Evolutionary conservation across 2,888 invertebrate genomes (phyloP).

Genomic region (Iphiclides podalirius): DNA sequence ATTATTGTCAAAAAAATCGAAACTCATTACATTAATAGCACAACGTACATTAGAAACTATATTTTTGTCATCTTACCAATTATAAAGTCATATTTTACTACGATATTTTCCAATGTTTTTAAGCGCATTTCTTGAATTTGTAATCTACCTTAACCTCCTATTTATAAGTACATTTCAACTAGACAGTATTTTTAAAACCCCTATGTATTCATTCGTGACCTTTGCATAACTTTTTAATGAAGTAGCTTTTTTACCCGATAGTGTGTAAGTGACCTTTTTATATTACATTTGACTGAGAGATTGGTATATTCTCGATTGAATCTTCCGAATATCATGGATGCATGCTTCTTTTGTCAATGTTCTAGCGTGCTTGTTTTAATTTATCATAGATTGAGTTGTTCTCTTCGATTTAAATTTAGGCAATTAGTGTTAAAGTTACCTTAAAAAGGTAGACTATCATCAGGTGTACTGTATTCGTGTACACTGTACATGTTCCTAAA

Average conservation of each 20-base stretch:
- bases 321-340: conserved; percentile 62
- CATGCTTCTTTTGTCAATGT: conserved; percentile 38
- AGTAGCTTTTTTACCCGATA: conserved; percentile 74
- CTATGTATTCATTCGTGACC: conserved; percentile 47
- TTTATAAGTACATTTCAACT: conserved; percentile 53
- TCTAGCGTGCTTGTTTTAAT: conserved; percentile 36
- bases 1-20: conserved; percentile 29
- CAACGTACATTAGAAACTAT: conserved; percentile 32
- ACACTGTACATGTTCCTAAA: conserved; percentile 73
- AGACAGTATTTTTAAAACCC: conserved; percentile 63
- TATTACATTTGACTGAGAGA: conserved; percentile 60
- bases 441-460: conserved; percentile 53
- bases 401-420: conserved; percentile 30
- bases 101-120: conserved; percentile 49
- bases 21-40: conserved; percentile 45
- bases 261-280: conserved; percentile 46
- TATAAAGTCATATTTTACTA: conserved; percentile 72
- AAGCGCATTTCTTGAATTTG: conserved; percentile 44
- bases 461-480: conserved; percentile 37
- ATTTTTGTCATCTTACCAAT: conserved; percentile 62
- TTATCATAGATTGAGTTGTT: conserved; percentile 34
- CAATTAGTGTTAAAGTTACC: too few relatives aligned
- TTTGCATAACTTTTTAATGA: conserved; percentile 48
- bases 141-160: conserved; percentile 42
- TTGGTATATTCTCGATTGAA: conserved; percentile 40